Percentiles rank a stretch among this genome's conserved stretches.
Evolutionary conservation across 2,113 vertebrate species (phyloP).

Genomic region (Epinephelus cyanopodus): DNA sequence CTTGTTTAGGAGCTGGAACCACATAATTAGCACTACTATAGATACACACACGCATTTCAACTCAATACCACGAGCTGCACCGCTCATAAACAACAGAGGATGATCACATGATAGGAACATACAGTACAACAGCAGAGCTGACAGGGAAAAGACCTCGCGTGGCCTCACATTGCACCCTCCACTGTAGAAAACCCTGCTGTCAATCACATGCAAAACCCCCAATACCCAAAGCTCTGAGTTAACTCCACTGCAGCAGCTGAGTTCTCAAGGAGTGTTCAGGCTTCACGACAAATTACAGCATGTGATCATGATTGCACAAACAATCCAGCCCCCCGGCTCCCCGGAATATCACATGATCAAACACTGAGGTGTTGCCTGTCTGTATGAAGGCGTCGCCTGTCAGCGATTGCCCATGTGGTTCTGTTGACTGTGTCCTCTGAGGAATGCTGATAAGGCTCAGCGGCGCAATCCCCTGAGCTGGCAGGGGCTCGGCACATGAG

Average conservation of each 20-base stretch:
- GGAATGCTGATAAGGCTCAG: constrained; percentile 73
- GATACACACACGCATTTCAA: no score
- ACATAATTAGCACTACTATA: no score
- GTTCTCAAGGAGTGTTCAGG: constrained; percentile 21
- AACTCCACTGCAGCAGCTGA: constrained; percentile 23
- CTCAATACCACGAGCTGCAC: no score
- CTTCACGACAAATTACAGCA: constrained; percentile 60
- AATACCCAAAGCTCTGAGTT: not conserved
- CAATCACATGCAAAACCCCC: constrained; percentile 15
- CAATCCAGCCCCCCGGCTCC: constrained; percentile 33
- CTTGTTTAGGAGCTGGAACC: not conserved
- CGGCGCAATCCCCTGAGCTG: constrained; percentile 56
- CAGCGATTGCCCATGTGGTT: constrained; percentile 64
- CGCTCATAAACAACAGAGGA: not conserved
- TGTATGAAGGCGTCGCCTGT: constrained; percentile 60
- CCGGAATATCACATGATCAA: constrained; percentile 58
- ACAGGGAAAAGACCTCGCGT: not conserved
- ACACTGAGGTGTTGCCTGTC: constrained; percentile 59
- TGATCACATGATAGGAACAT: not conserved
- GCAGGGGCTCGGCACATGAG: constrained; percentile 61
- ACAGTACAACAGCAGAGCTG: not conserved
- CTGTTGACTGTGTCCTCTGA: constrained; percentile 64
- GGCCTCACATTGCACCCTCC: not conserved
- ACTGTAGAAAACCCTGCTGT: constrained; percentile 6
- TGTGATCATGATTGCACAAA: constrained; percentile 50